These are phyloP conservation scores for Dasyornis broadbenti DNA, from an alignment of 2,113 vertebrate species.

Conservation along the genomic window DNA sequence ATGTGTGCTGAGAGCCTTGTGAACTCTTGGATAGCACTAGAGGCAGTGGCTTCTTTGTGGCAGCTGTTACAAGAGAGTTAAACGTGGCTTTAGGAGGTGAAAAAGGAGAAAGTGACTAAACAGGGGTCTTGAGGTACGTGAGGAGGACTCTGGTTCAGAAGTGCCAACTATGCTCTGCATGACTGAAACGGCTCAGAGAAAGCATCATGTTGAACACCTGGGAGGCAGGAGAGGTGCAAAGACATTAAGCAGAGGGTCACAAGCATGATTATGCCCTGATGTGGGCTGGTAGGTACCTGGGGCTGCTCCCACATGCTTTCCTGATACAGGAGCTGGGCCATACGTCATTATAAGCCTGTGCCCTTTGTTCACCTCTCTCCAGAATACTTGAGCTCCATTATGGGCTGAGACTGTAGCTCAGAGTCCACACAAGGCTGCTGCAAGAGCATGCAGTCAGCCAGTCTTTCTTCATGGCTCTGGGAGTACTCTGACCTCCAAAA, in stretches of 20 bases:
- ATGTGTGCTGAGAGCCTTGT: not conserved
- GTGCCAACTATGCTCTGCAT: accelerated
- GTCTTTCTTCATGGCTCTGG: not conserved
- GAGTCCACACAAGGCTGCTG: not conserved
- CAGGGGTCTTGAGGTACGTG: not conserved
- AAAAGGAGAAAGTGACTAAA: not conserved
- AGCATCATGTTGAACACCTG: not conserved
- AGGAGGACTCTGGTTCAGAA: not conserved
- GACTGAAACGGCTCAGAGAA: not conserved
- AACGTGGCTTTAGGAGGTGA: not conserved
- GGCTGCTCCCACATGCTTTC: not conserved
- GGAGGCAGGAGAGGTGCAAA: not conserved
- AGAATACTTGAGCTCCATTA: not conserved
- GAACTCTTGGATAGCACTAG: not conserved
- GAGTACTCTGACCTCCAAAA: not conserved
- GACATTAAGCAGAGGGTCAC: not conserved
- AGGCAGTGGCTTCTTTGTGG: not conserved
- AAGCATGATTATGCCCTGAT: not conserved
- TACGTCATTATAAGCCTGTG: not conserved
- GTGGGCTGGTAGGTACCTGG: not conserved
- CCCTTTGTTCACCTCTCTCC: not conserved
- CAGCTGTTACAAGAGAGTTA: not conserved
- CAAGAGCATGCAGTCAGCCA: not conserved
- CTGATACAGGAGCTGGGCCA: not conserved
- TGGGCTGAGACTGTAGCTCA: not conserved